phyloP scores from a whole-genome alignment of 2,797 vertebrate species.

The Silurus lanzhouensis region DNA sequence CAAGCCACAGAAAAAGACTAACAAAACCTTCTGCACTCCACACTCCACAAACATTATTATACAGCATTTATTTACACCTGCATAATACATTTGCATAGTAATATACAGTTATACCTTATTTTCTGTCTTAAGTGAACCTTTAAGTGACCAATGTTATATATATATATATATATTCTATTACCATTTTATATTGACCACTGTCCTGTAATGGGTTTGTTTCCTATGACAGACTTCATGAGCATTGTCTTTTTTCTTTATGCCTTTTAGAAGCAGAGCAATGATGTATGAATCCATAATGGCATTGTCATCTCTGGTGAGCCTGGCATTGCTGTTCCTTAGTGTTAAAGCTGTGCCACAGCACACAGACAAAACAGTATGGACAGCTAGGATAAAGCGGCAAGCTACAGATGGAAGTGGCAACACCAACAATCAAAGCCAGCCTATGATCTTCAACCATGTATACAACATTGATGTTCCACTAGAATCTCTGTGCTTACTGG shows the following conservation, averaged over 20 bases:
- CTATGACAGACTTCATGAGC: background rate
- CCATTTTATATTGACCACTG: background rate
- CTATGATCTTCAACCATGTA: slow-evolving; percentile 93
- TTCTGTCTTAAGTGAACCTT: too few species aligned
- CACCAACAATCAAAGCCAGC: slow-evolving; percentile 79
- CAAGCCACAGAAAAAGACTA: too few species aligned
- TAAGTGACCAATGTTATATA: background rate
- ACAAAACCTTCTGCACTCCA: too few species aligned
- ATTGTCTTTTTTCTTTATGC: slow-evolving; percentile 8
- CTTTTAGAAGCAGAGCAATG: slow-evolving; percentile 44
- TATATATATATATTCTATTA: too few species aligned
- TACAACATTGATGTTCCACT: slow-evolving; percentile 95
- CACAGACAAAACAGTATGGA: slow-evolving; percentile 77
- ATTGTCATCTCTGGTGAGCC: slow-evolving; percentile 61
- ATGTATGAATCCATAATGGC: slow-evolving; percentile 58
- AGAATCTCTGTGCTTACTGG: slow-evolving; percentile 87
- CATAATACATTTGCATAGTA: too few species aligned
- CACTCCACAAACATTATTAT: too few species aligned
- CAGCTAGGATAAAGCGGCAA: slow-evolving; percentile 77
- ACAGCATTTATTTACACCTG: too few species aligned
- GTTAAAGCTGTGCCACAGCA: slow-evolving; percentile 68
- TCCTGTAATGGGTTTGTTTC: background rate
- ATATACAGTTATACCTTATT: too few species aligned
- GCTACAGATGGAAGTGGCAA: slow-evolving; percentile 64
- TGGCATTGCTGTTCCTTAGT: slow-evolving; percentile 66